A percentile compares a stretch with the other conserved stretches of the same genome.
phyloP scores from a whole-genome alignment of 1,140 invertebrate species.

The Bombus breviceps region DNA sequence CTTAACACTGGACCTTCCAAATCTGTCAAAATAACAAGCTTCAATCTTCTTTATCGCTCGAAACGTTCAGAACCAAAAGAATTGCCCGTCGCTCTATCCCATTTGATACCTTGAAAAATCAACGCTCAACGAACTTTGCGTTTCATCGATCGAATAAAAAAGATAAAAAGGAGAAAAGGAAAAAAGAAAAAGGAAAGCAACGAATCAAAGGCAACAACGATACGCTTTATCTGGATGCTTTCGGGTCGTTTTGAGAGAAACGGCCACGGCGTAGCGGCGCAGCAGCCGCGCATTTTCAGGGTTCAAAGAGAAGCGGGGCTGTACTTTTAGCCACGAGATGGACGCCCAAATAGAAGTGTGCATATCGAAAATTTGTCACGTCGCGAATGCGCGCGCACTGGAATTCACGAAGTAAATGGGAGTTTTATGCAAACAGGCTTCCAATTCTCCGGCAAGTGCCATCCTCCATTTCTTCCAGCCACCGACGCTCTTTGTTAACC shows the following conservation, averaged over 20 bases:
- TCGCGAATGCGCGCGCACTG: background rate
- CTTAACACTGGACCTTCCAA: background rate
- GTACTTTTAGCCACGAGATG: background rate
- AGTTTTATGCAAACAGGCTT: constrained; percentile 46
- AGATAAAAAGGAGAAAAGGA: no score
- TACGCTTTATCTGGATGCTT: background rate
- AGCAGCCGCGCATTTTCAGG: background rate
- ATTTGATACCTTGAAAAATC: background rate
- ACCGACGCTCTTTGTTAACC: constrained; percentile 36
- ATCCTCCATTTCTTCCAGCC: constrained; percentile 27
- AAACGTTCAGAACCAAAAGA: background rate
- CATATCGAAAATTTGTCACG: constrained; percentile 53
- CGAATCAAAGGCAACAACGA: background rate
- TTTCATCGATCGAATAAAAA: background rate
- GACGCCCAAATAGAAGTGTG: constrained; percentile 20
- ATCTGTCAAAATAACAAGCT: background rate
- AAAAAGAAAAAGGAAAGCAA: background rate
- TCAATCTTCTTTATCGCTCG: background rate
- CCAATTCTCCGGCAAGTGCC: constrained; percentile 5
- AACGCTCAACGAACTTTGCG: background rate
- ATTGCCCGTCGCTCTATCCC: no score
- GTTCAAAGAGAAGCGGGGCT: background rate
- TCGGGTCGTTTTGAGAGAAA: background rate
- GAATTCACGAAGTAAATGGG: constrained; percentile 49
- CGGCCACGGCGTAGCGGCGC: background rate